These are phyloP conservation scores for Cinclus cinclus DNA, from an alignment of 2,113 vertebrate genomes.

Conservation along the genomic window DNA sequence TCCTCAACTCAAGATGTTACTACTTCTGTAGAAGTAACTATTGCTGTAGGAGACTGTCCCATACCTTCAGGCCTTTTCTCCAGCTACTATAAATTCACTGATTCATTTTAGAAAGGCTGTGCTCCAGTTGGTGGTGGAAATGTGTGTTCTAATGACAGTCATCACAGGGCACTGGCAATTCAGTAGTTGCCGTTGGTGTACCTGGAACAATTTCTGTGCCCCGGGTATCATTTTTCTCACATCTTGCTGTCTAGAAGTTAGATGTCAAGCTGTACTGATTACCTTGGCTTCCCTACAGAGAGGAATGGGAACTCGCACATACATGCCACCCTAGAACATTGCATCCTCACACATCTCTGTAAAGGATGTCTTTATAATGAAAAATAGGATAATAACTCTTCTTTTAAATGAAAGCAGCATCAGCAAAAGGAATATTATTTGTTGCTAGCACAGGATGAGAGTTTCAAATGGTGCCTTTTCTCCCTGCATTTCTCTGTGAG, in stretches of 20 bases:
- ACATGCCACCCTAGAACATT: background rate
- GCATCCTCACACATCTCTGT: background rate
- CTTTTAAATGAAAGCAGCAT: background rate
- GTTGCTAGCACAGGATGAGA: background rate
- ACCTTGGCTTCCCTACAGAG: background rate
- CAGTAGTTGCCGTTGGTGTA: background rate
- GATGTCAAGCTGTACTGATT: background rate
- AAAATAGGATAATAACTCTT: background rate
- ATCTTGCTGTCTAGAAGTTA: background rate
- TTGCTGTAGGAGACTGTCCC: background rate
- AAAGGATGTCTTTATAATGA: background rate
- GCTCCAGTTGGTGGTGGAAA: background rate
- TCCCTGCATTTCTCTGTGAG: background rate
- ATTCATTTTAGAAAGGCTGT: background rate
- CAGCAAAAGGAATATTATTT: background rate
- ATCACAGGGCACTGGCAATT: background rate
- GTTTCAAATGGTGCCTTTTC: background rate
- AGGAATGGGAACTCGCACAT: background rate
- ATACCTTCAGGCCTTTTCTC: background rate
- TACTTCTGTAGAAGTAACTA: background rate
- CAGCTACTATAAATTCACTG: background rate
- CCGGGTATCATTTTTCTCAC: background rate
- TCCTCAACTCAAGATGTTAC: background rate
- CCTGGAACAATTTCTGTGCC: background rate
- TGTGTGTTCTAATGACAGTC: accelerated